A percentile compares a stretch with the other conserved stretches of the same genome.
Conservation (phyloP, 2,113 vertebrate species). For the Axis porcinus region DNA sequence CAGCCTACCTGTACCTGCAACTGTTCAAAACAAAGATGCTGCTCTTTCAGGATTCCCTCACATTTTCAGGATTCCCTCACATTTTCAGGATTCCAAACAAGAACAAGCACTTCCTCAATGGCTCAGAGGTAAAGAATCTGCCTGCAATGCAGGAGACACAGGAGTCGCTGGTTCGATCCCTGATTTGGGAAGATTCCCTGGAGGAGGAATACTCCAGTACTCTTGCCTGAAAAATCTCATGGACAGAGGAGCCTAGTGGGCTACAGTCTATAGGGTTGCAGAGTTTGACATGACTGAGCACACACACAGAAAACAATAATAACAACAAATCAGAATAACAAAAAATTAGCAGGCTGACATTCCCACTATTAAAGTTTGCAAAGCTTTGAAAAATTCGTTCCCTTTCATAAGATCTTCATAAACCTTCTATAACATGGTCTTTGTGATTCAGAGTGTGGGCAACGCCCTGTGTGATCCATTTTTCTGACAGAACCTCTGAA, state of each 20-base stretch:
- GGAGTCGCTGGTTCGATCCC: background rate
- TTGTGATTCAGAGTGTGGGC: constrained; percentile 75
- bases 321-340: background rate
- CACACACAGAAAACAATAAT: background rate
- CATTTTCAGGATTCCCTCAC: background rate
- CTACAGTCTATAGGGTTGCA: background rate
- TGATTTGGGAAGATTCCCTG: background rate
- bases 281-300: background rate
- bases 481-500: constrained; percentile 76
- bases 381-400: constrained; percentile 36
- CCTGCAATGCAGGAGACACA: background rate
- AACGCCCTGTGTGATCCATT: constrained; percentile 67
- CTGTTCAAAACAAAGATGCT: background rate
- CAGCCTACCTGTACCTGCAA: background rate
- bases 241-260: background rate
- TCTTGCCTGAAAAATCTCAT: background rate
- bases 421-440: constrained; percentile 67
- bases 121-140: background rate
- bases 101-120: background rate
- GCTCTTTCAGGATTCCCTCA: background rate
- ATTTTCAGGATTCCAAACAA: background rate
- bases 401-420: constrained; percentile 31
- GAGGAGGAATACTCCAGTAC: background rate
- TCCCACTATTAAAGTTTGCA: background rate
- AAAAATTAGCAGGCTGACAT: background rate